A percentile compares a stretch with the other conserved stretches of the same genome.
Conservation (phyloP, 2,797 vertebrate species). For the Anomalospiza imberbis region DNA sequence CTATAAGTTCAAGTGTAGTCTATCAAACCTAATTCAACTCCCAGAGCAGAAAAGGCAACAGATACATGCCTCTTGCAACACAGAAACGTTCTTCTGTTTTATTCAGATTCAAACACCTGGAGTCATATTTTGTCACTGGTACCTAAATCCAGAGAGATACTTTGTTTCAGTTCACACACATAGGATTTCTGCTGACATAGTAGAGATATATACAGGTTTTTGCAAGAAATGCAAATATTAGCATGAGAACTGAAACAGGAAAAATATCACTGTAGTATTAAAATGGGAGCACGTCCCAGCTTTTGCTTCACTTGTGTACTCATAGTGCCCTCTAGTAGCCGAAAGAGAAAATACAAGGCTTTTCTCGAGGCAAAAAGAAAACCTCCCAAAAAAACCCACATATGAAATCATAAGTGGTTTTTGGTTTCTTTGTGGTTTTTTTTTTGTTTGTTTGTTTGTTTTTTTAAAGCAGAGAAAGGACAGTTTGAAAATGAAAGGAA, state of each 20-base stretch:
- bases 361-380: not conserved
- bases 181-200: constrained; percentile 30
- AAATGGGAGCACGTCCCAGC: not conserved
- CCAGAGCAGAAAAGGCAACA: not conserved
- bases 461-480: not conserved
- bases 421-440: no score
- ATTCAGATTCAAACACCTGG: not conserved
- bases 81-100: not conserved
- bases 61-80: not conserved
- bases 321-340: constrained; percentile 62
- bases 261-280: constrained; percentile 21
- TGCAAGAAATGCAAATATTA: constrained; percentile 64
- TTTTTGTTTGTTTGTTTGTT: not conserved
- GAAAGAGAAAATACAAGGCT: not conserved
- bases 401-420: not conserved
- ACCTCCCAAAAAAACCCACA: not conserved
- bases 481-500: not conserved
- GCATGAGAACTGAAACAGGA: constrained; percentile 33
- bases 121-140: not conserved
- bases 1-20: not conserved
- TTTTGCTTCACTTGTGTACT: constrained; percentile 14
- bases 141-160: constrained; percentile 20
- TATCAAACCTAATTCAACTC: not conserved
- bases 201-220: constrained; percentile 9
- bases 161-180: constrained; percentile 6